Conservation (phyloP, 2,797 vertebrate species). For the Amblyopsis hoosieri region DNA sequence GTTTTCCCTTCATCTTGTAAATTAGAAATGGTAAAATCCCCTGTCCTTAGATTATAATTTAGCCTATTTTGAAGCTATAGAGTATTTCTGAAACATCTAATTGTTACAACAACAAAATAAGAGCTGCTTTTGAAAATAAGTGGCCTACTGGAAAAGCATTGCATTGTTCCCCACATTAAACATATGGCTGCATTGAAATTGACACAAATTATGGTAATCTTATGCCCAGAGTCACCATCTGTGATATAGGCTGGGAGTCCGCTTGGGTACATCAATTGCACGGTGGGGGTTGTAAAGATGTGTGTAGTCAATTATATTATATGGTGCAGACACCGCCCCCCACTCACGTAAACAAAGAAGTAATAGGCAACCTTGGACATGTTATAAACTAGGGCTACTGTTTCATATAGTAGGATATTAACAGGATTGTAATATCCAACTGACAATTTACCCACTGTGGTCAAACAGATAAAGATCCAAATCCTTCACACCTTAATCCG, state of each 20-base stretch:
- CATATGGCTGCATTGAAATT: not conserved
- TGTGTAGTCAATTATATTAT: too few relatives aligned
- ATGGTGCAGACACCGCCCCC: not conserved
- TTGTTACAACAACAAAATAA: too few relatives aligned
- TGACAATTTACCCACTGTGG: slow-evolving; percentile 13
- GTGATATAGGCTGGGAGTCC: not conserved
- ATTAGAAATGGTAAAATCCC: too few relatives aligned
- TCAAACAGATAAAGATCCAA: slow-evolving; percentile 27
- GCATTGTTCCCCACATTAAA: too few relatives aligned
- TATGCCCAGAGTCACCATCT: not conserved
- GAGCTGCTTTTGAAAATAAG: too few relatives aligned
- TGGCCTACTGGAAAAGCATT: too few relatives aligned
- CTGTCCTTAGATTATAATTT: too few relatives aligned
- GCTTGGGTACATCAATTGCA: not conserved
- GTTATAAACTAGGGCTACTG: slow-evolving; percentile 1
- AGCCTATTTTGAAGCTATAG: too few relatives aligned
- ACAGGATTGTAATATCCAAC: slow-evolving; percentile 22
- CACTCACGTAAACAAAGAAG: slow-evolving; percentile 27
- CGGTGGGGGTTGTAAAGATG: not conserved
- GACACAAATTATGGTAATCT: not conserved
- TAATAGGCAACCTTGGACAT: not conserved
- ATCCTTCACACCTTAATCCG: slow-evolving; percentile 34
- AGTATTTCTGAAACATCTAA: too few relatives aligned
- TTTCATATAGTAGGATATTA: slow-evolving; percentile 5
- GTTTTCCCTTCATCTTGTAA: too few relatives aligned